Evolutionary conservation across 2,888 invertebrate genomes (phyloP).

Genomic region (Julus scanicus): DNA sequence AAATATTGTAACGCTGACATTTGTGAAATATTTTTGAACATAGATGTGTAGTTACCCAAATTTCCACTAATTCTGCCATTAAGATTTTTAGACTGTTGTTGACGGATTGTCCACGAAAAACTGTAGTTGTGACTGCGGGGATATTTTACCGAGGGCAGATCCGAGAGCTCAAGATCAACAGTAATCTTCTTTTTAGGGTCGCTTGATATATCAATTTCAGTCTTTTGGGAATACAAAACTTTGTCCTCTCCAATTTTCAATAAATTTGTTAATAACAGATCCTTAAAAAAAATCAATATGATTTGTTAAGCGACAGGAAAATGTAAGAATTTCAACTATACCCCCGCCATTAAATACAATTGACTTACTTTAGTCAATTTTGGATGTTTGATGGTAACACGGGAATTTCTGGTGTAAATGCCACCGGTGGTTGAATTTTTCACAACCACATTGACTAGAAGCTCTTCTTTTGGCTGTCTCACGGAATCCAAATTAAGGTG

Average conservation of each 20-base stretch:
- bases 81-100: constrained; percentile 24
- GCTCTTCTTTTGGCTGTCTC: constrained; percentile 46
- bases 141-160: constrained; percentile 25
- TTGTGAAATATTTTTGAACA: background rate
- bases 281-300: background rate
- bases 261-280: constrained; percentile 9
- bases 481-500: constrained; percentile 50
- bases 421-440: constrained; percentile 20
- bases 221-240: background rate
- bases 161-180: constrained; percentile 44
- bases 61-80: constrained; percentile 50
- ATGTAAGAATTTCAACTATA: background rate
- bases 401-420: constrained; percentile 43
- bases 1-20: background rate
- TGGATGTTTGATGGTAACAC: constrained; percentile 54
- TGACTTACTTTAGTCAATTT: constrained; percentile 52
- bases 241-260: constrained; percentile 2
- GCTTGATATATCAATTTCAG: constrained; percentile 52
- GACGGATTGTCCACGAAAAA: background rate
- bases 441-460: constrained; percentile 43
- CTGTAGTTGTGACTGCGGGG: constrained; percentile 51
- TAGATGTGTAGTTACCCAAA: background rate
- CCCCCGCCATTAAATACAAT: background rate
- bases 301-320: background rate
- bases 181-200: constrained; percentile 53